Evolutionary conservation across 2,888 invertebrate species (phyloP), one percentile per base, ranked within the genome.

Genomic region (Gymnoscelis rufifasciata): DNA sequence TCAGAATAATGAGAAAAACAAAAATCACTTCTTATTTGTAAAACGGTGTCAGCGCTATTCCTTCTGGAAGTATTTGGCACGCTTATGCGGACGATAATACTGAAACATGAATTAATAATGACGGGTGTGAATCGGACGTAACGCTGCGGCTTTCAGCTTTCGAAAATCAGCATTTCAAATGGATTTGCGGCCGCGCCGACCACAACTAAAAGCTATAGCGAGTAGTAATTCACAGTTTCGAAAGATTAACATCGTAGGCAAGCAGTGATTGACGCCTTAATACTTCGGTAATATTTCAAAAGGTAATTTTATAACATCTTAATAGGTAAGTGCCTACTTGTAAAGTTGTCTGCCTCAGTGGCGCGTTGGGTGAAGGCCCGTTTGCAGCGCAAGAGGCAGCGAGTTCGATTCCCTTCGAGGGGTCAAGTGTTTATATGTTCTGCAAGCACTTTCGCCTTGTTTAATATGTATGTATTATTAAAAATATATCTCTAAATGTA

Each of bases 111-210:
- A 61, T 59, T 58, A 59, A 59, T 56, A 57, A 56, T 54, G 27
- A 27, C 38, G 52, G 48, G 48, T 43, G 58, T 46, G 56, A 56
- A 53, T 38, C 28, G 49, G 57, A 59, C 52, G 56, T 43, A 49
- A 35, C 35, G 43, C 41, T 36, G 54, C 38, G 57, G 58, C 52
- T 52, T 40, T 36, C 43, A 38, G 43, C 49, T 54, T 57, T 56
- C 54, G 49, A 51, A 55, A 57, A 63, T 62, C 65, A 62, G 56
- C 61, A 65, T 67, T 61, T 60, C 60, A 62, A 62, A 63, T 65
- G 58, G 56, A 57, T 64, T 62, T 58, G 57, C 43, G 59, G 61
- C 40, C n/a, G 45, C 42, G 44, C 45, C 51, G 55, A 62, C 67
- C 61, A 43, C 62, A 56, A 49, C 57, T 64, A 59, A 64, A 61